Conservation (phyloP, 2,888 invertebrate species). For the Graphium colonna region DNA sequence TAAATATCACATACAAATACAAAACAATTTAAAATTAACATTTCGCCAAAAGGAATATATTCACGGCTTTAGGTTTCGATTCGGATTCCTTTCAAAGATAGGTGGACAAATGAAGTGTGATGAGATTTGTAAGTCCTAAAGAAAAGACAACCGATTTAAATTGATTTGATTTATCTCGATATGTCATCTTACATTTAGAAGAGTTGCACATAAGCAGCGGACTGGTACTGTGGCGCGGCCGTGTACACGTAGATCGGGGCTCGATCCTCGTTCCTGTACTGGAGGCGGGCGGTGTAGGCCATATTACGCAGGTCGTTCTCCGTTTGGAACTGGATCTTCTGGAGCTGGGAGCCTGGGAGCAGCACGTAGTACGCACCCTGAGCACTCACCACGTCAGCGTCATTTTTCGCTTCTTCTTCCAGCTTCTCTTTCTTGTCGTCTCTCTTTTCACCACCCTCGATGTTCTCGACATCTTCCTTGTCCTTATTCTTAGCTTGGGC, state of each 20-base stretch:
- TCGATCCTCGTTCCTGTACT: slow-evolving; percentile 82
- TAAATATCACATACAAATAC: too few species aligned
- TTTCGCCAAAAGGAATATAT: too few species aligned
- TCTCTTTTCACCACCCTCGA: slow-evolving; percentile 28
- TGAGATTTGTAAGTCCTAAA: not conserved
- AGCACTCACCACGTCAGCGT: slow-evolving; percentile 56
- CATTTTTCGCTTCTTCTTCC: slow-evolving; percentile 47
- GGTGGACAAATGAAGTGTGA: too few species aligned
- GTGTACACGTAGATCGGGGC: slow-evolving; percentile 82
- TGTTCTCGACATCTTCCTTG: slow-evolving; percentile 28
- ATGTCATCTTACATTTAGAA: slow-evolving; percentile 29
- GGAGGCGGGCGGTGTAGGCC: slow-evolving; percentile 83
- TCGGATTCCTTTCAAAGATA: too few species aligned
- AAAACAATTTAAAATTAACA: too few species aligned
- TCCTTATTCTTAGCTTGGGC: slow-evolving; percentile 15
- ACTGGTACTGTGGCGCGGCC: slow-evolving; percentile 53
- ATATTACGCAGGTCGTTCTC: slow-evolving; percentile 75
- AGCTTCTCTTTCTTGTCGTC: slow-evolving; percentile 41
- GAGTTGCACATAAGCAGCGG: slow-evolving; percentile 55
- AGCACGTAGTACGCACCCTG: slow-evolving; percentile 83
- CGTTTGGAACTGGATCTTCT: slow-evolving; percentile 81
- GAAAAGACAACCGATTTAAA: not conserved
- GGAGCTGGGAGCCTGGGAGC: slow-evolving; percentile 81
- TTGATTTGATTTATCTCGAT: not conserved
- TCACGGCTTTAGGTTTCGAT: too few species aligned